Evolutionary conservation across 2,113 vertebrate species (phyloP).

Genomic region (Cryptomyrus ogoouensis): DNA sequence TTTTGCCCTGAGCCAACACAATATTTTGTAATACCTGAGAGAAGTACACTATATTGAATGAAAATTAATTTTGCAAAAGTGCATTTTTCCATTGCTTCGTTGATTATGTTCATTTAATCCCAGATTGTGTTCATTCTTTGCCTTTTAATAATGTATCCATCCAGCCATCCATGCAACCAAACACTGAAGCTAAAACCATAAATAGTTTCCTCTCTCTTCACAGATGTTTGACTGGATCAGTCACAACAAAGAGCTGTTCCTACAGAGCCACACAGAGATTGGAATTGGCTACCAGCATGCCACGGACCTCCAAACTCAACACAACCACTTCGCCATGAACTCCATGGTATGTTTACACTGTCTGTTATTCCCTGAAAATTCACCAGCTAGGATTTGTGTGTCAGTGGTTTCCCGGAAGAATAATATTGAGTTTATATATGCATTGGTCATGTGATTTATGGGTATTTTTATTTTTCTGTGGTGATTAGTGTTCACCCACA

Average conservation of each 20-base stretch:
- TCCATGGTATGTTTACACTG: conserved; percentile 77
- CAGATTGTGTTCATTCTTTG: background rate
- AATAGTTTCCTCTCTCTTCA: conserved; percentile 9
- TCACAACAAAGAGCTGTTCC: conserved; percentile 96
- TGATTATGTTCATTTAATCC: background rate
- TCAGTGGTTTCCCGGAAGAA: background rate
- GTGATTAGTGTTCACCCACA: background rate
- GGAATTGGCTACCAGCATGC: conserved; percentile 92
- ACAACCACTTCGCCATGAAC: conserved; percentile 99
- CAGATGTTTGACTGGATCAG: conserved; percentile 99
- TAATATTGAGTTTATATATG: background rate
- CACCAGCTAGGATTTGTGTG: background rate
- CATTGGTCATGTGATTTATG: background rate
- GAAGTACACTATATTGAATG: background rate
- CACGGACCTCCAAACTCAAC: conserved; percentile 92
- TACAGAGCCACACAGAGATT: conserved; percentile 95
- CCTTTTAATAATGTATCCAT: background rate
- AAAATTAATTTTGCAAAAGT: background rate
- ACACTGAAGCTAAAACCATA: background rate
- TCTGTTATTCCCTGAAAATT: background rate
- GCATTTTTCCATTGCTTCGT: background rate
- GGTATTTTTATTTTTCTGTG: background rate
- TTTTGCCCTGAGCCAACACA: background rate
- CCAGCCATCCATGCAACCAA: background rate
- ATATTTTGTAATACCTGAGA: background rate